phyloP scores from a whole-genome alignment of 1,140 invertebrate genomes.

The Temnothorax curvispinosus region DNA sequence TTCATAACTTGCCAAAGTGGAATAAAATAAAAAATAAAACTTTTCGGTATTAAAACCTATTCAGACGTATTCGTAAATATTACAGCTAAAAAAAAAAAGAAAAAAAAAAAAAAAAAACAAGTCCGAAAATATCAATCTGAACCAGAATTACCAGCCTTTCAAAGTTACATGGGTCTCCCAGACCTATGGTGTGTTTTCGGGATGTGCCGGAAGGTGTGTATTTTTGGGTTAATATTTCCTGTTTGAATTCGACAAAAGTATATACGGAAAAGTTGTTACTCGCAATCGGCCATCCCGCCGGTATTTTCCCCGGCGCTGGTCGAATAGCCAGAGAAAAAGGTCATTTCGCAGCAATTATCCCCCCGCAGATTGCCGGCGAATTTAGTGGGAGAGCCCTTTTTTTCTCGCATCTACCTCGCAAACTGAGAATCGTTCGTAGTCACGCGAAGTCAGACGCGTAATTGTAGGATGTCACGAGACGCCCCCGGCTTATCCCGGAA shows the following conservation, averaged over 20 bases:
- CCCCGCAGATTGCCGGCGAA: conserved; percentile 18
- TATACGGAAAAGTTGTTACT: conserved; percentile 27
- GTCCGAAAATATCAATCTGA: no score
- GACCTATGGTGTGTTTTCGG: no score
- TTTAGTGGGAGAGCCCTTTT: conserved; percentile 44
- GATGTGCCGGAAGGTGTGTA: no score
- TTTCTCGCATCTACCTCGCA: conserved; percentile 28
- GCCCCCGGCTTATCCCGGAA: conserved; percentile 58
- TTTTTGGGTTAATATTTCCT: neutral
- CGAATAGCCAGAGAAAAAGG: conserved; percentile 17
- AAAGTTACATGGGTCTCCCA: no score
- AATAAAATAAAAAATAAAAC: no score
- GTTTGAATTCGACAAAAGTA: conserved; percentile 19
- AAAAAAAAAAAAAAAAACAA: no score
- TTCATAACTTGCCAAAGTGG: no score
- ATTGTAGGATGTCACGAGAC: conserved; percentile 63
- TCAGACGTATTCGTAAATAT: no score
- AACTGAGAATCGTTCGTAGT: conserved; percentile 33
- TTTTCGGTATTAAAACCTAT: no score
- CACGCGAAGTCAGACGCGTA: conserved; percentile 61
- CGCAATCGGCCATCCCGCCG: neutral
- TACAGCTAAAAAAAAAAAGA: no score
- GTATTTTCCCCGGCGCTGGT: neutral
- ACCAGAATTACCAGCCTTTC: no score
- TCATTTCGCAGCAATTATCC: conserved; percentile 55